These are phyloP conservation scores for Corythoichthys intestinalis DNA, from an alignment of 2,113 vertebrate genomes.

Conservation along the genomic window DNA sequence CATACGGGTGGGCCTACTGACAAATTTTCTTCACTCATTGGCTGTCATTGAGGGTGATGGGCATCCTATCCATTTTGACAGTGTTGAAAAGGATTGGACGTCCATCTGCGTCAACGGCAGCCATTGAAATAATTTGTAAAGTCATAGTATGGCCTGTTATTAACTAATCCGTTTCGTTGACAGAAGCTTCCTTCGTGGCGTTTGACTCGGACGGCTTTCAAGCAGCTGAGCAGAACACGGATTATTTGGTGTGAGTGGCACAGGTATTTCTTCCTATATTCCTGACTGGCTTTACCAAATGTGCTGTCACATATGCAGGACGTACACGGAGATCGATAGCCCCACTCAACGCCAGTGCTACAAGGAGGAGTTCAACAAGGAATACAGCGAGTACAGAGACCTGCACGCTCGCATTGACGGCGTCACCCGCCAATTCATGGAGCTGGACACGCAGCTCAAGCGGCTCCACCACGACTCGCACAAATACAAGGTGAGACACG, in stretches of 20 bases:
- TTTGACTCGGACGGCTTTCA: slow-evolving; percentile 68
- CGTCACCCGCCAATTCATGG: slow-evolving; percentile 83
- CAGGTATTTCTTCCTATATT: too few relatives aligned
- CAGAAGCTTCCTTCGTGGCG: slow-evolving; percentile 66
- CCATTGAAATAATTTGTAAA: too few relatives aligned
- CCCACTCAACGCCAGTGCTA: slow-evolving; percentile 84
- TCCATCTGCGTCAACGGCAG: too few relatives aligned
- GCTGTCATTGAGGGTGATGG: too few relatives aligned
- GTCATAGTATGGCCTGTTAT: too few relatives aligned
- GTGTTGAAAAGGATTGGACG: too few relatives aligned
- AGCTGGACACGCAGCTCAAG: slow-evolving; percentile 82
- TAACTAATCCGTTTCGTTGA: not conserved
- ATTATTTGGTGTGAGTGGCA: slow-evolving; percentile 83
- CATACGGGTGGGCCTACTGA: slow-evolving; percentile 59
- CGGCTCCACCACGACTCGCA: slow-evolving; percentile 78
- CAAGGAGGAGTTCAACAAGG: slow-evolving; percentile 88
- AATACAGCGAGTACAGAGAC: slow-evolving; percentile 87
- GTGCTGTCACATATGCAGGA: too few relatives aligned
- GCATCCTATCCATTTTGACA: too few relatives aligned
- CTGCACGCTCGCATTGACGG: slow-evolving; percentile 85
- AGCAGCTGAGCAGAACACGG: slow-evolving; percentile 71
- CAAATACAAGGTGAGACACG: slow-evolving; percentile 80
- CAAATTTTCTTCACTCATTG: not conserved
- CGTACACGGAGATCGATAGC: slow-evolving; percentile 77
- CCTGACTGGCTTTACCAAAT: too few relatives aligned